These are phyloP conservation scores for Aelia acuminata DNA, from an alignment of 2,888 invertebrate genomes.

Conservation along the genomic window DNA sequence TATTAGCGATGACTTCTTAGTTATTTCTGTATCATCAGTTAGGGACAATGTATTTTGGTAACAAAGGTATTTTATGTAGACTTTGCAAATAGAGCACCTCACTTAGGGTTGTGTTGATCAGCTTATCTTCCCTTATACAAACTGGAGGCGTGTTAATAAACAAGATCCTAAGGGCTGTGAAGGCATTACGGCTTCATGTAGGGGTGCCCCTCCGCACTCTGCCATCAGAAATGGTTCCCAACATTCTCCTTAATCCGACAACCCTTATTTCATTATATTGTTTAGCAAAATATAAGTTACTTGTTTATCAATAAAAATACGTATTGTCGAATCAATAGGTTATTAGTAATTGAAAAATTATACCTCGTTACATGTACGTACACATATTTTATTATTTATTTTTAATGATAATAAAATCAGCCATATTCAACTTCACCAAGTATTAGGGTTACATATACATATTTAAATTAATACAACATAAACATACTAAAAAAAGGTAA, in stretches of 20 bases:
- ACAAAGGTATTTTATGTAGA: background rate
- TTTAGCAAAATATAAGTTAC: background rate
- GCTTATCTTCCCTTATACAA: slow-evolving; percentile 44
- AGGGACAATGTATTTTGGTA: background rate
- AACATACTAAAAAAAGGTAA: too few relatives aligned
- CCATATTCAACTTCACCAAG: too few relatives aligned
- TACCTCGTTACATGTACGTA: too few relatives aligned
- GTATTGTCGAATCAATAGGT: too few relatives aligned
- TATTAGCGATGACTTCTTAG: too few relatives aligned
- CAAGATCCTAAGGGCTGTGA: background rate
- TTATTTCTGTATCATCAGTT: background rate
- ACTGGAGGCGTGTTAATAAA: slow-evolving; percentile 27
- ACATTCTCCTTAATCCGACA: background rate
- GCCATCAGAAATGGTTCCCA: background rate
- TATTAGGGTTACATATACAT: too few relatives aligned
- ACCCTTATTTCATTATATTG: background rate
- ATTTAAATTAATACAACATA: too few relatives aligned
- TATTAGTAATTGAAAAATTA: too few relatives aligned
- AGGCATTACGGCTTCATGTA: background rate
- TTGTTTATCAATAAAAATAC: background rate
- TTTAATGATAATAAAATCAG: too few relatives aligned
- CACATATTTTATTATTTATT: too few relatives aligned
- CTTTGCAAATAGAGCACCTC: background rate
- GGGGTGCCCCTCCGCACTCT: background rate
- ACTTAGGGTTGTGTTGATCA: background rate